Evolutionary conservation across 2,113 vertebrate species (phyloP), one percentile per base, ranked within the genome.

Genomic region (Columba livia): DNA sequence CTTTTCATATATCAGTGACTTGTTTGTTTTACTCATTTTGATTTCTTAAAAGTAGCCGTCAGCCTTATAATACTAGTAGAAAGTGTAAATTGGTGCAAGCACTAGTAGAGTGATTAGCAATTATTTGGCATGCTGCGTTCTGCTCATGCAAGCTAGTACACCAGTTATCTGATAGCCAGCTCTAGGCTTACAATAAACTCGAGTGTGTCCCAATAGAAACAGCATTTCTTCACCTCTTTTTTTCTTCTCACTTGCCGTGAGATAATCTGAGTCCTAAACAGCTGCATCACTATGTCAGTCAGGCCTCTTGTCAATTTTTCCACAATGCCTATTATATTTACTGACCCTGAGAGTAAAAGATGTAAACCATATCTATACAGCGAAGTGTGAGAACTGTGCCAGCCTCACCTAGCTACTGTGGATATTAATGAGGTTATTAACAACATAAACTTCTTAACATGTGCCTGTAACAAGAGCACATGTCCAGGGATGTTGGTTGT

Each of bases 61-160:
- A 82, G 60, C 53, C 69, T 29, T 73, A 15, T 25, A 56, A 57
- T 15, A 29, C 24, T 53, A 66, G 42, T 28, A 80, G 61, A 75
- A 96, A 79, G 42, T 38, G 48, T 29, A 85, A 92, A 94, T 32
- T 80, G 48, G n/a, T 94, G 85, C 58, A 93, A 90, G 61, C 24
- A 69, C n/a, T 83, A 54, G 32, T 18, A 24, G 24, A 38, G 65
- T 73, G 74, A 81, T 83, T 67, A 93, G 54, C 58, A 72, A 64
- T 70, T 77, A 74, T 60, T 79, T 90, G 71, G 80, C 72, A 65
- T 0, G 0, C 25, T 66, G 61, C 29, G 28, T 58, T 75, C 71
- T 79, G 42, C 85, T 70, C 60, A 44, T 64, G 65, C 48, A 84
- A 86, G 50, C 56, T 32, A 80, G 12, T 62, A 75, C 20, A 66